Base-by-base conservation (phyloP, 1,140 invertebrate species). In the Leptopilina boulardi region DNA sequence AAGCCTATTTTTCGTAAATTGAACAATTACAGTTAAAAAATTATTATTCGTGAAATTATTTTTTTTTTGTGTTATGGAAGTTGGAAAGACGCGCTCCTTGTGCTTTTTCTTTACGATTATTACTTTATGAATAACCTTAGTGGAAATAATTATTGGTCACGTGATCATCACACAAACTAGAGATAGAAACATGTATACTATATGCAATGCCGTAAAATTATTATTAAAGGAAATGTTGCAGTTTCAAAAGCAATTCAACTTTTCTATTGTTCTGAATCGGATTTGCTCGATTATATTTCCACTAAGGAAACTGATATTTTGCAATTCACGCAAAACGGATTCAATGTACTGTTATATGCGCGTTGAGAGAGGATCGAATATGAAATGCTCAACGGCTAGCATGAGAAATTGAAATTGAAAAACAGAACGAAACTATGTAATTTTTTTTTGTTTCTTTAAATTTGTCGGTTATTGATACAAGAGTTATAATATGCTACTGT, bases 141-240 rank as follows among this genome's bases (percentile, higher is more conserved):
- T 34, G 30, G 30, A 70, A 34, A 70, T 30, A 70, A n/a, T n/a
- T n/a, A 34, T 70, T 34, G 23, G 3, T 30, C 59, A 34, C 30
- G 3, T 70, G 59, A 15, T 70, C 30, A 30, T 0, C 30, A 34
- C 30, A 34, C 30, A 34, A 34, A 34, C 6, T 34, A 34, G 30
- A 34, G 6, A 34, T 3, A 34, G 30, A 34, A 34, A 34, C 30
- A 34, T 34, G 30, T 34, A 34, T 6, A 34, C 2, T 34, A n/a
- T n/a, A 6, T n/a, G 15, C 5, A 26, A 3, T 19, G n/a, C 15
- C 23, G 15, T 70, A 13, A 70, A 47, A 74, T 77, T 73, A 38
- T 38, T 38, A 38, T 38, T 42, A 44, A 19, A 73, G 71, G 26
- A 42, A 70, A 70, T 77, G 73, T 41, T 23, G 56, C 21, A 26